These are phyloP conservation scores for Drosophila tropicalis DNA, from an alignment of 1,140 invertebrate genomes.

Conservation along the genomic window DNA sequence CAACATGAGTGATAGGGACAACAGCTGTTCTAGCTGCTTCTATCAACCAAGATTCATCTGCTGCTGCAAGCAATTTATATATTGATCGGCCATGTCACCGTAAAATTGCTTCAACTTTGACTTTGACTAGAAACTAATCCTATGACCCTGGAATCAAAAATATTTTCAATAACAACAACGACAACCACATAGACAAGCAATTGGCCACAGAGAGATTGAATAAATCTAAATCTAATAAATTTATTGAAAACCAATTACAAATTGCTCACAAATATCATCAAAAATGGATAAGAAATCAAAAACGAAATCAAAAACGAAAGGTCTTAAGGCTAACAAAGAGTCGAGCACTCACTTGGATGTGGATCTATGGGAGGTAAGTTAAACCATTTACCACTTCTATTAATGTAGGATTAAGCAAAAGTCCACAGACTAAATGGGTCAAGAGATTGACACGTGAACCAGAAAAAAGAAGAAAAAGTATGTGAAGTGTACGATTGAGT, in stretches of 20 bases:
- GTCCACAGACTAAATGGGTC: no score
- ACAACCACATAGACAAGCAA: not conserved
- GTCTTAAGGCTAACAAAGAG: slow-evolving; percentile 67
- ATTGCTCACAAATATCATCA: not conserved
- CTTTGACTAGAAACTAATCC: slow-evolving; percentile 34
- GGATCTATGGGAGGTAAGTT: slow-evolving; percentile 69
- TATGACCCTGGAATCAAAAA: slow-evolving; percentile 47
- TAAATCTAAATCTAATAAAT: slow-evolving; percentile 11
- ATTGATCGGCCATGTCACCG: slow-evolving; percentile 27
- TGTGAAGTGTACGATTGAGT: no score
- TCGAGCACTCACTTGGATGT: slow-evolving; percentile 69
- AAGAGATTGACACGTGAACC: no score
- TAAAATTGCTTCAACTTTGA: slow-evolving; percentile 10
- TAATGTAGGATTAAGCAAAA: no score
- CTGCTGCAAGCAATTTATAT: slow-evolving; percentile 4
- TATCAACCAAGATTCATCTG: not conserved
- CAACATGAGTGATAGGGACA: slow-evolving; percentile 1
- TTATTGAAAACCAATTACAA: not conserved
- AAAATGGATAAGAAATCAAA: slow-evolving; percentile 64
- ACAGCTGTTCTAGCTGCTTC: slow-evolving; percentile 8
- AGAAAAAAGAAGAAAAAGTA: no score
- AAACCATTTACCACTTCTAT: no score
- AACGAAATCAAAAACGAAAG: slow-evolving; percentile 58
- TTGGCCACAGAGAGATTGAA: not conserved
- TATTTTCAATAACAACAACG: not conserved